A percentile compares a stretch with the other conserved stretches of the same genome.
These are phyloP conservation scores for Sturmia bella DNA, from an alignment of 2,888 invertebrate species.

Conservation along the genomic window DNA sequence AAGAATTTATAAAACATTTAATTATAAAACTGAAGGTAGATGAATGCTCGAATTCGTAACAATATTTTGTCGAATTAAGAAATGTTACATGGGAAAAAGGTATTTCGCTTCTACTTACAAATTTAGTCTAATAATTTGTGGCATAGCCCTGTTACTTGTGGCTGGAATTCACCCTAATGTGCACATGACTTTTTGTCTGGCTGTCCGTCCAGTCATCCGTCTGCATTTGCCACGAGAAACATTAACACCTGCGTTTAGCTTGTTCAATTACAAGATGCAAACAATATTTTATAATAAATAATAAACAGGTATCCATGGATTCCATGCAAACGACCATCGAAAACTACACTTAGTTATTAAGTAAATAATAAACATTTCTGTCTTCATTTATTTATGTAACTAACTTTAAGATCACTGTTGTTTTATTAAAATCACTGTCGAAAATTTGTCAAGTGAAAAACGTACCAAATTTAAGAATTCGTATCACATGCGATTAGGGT, in stretches of 20 bases:
- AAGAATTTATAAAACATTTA: too few relatives aligned
- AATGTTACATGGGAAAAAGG: too few relatives aligned
- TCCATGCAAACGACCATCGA: neutral
- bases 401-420: conserved; percentile 13
- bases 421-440: too few relatives aligned
- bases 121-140: too few relatives aligned
- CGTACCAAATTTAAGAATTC: neutral
- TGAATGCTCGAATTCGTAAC: too few relatives aligned
- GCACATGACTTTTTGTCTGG: neutral
- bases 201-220: conserved; percentile 3
- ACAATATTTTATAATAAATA: conserved; percentile 51
- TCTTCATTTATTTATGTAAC: conserved; percentile 40
- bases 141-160: too few relatives aligned
- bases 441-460: too few relatives aligned
- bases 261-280: conserved; percentile 50
- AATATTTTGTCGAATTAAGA: too few relatives aligned
- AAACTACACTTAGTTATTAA: neutral
- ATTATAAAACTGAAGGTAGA: too few relatives aligned
- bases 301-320: conserved; percentile 25
- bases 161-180: neutral
- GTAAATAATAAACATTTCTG: conserved; percentile 1
- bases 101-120: too few relatives aligned
- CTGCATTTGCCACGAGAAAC: conserved; percentile 34
- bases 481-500: neutral
- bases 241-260: conserved; percentile 64